Conservation (phyloP, 2,888 invertebrate species). For the Spisula solida region DNA sequence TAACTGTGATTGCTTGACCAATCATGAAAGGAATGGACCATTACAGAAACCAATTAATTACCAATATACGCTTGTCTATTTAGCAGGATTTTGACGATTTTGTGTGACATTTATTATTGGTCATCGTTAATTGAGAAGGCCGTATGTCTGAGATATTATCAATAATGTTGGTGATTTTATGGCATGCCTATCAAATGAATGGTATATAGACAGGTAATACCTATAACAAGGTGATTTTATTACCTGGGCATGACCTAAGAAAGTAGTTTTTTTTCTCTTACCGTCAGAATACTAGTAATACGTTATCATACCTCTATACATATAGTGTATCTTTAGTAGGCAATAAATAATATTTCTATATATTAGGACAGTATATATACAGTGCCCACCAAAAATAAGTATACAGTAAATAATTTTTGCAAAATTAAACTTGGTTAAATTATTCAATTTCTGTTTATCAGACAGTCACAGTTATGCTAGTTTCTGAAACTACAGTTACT, state of each 20-base stretch:
- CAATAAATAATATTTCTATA: not conserved
- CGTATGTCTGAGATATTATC: constrained; percentile 37
- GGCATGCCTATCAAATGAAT: constrained; percentile 38
- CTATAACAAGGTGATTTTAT: constrained; percentile 36
- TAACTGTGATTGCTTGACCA: not conserved
- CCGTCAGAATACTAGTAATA: not conserved
- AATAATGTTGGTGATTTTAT: constrained; percentile 60
- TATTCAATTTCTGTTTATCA: no score
- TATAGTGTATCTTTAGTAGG: not conserved
- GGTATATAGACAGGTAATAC: constrained; percentile 35
- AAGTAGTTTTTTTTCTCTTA: not conserved
- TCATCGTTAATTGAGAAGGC: constrained; percentile 57
- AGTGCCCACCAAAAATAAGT: no score
- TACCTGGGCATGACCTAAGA: constrained; percentile 36
- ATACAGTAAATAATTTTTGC: no score
- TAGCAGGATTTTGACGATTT: constrained; percentile 52
- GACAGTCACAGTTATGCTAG: no score
- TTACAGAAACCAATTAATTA: constrained; percentile 28
- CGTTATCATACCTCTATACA: not conserved
- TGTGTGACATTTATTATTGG: constrained; percentile 61
- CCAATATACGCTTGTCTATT: constrained; percentile 41
- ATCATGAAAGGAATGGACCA: not conserved
- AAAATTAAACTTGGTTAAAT: no score
- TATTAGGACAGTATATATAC: not conserved
- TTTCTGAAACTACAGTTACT: no score